phyloP scores from a whole-genome alignment of 2,113 vertebrate genomes.

The Rissa tridactyla region DNA sequence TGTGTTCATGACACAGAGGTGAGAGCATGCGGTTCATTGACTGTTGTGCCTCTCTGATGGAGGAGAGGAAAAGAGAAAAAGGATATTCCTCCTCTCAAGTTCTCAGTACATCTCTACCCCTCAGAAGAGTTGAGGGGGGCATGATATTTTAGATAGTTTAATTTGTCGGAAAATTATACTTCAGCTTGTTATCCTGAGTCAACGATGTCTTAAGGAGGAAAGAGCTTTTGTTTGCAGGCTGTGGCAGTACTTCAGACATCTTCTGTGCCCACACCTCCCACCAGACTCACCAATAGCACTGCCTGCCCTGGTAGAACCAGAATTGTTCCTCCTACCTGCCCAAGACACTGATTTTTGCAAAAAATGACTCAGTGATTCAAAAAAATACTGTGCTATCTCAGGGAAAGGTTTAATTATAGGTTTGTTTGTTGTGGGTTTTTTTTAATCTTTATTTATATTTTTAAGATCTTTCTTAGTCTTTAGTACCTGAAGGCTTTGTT shows the following conservation, averaged over 20 bases:
- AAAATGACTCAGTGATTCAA: not conserved
- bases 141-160: not conserved
- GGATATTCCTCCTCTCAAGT: not conserved
- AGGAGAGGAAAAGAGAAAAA: not conserved
- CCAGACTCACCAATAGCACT: not conserved
- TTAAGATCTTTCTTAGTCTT: not conserved
- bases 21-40: not conserved
- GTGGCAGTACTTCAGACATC: not conserved
- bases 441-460: not conserved
- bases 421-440: not conserved
- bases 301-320: not conserved
- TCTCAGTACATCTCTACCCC: not conserved
- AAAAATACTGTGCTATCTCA: not conserved
- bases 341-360: not conserved
- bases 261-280: not conserved
- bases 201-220: not conserved
- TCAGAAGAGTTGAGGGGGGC: not conserved
- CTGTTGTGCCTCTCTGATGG: not conserved
- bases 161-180: not conserved
- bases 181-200: not conserved
- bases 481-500: not conserved
- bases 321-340: not conserved
- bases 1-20: not conserved
- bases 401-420: not conserved
- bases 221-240: not conserved